Conservation (phyloP, 2,797 vertebrate species). For the Leptatherina wallacei region DNA sequence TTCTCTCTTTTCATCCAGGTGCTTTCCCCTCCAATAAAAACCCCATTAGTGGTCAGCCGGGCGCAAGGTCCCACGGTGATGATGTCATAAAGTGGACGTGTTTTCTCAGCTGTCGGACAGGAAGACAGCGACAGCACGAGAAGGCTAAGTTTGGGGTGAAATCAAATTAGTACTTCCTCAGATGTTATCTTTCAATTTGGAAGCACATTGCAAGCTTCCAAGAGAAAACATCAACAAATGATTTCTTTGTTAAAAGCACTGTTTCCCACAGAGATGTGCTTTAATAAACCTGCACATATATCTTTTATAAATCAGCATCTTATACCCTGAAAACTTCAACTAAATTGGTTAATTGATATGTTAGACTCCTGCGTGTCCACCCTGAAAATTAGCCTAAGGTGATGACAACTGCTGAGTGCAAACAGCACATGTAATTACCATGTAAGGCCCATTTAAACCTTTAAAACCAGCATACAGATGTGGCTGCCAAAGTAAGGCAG, state of each 20-base stretch:
- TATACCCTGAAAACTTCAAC: neutral
- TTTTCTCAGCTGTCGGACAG: slow-evolving; percentile 51
- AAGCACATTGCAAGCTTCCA: neutral
- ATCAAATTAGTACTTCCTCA: neutral
- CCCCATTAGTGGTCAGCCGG: slow-evolving; percentile 29
- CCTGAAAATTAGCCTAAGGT: slow-evolving; percentile 29
- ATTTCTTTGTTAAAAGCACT: neutral
- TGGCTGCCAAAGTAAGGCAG: neutral
- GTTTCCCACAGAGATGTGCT: neutral
- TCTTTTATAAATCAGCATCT: neutral
- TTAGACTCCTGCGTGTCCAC: neutral
- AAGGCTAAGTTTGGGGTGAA: neutral
- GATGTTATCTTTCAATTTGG: slow-evolving; percentile 11
- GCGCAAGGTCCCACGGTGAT: slow-evolving; percentile 52
- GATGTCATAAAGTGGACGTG: slow-evolving; percentile 53
- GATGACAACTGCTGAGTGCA: slow-evolving; percentile 5
- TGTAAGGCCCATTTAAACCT: slow-evolving; percentile 18
- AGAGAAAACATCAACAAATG: neutral
- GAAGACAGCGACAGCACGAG: neutral
- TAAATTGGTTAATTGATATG: slow-evolving; percentile 17
- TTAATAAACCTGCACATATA: too few relatives aligned
- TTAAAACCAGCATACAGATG: slow-evolving; percentile 17
- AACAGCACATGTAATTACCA: slow-evolving; percentile 38
- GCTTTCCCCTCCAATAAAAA: slow-evolving; percentile 64
- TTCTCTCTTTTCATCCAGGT: slow-evolving; percentile 64